These are phyloP conservation scores for Miichthys miiuy DNA, from an alignment of 2,797 vertebrate species.

Conservation along the genomic window DNA sequence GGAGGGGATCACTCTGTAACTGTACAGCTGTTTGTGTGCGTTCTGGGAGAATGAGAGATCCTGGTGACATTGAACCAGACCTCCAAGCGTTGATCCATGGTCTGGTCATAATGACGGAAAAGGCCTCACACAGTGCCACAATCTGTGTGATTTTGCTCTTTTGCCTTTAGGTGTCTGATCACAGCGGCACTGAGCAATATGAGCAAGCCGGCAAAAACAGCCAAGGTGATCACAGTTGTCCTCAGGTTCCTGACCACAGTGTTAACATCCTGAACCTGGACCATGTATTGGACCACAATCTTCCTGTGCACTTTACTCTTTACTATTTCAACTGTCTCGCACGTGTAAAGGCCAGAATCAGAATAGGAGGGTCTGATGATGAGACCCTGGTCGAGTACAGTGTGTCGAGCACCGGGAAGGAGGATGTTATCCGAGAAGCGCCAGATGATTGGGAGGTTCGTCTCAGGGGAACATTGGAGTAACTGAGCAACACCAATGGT, in stretches of 20 bases:
- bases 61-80: no score
- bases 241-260: neutral
- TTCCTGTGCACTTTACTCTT: constrained; percentile 34
- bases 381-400: constrained; percentile 43
- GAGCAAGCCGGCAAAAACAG: neutral
- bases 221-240: neutral
- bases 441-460: constrained; percentile 49
- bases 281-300: constrained; percentile 27
- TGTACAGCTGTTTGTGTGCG: no score
- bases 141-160: neutral
- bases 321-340: constrained; percentile 49
- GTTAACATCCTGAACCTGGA: constrained; percentile 15
- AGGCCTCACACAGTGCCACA: neutral
- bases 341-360: constrained; percentile 50
- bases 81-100: no score
- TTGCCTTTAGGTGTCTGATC: neutral
- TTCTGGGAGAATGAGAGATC: no score
- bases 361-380: constrained; percentile 31
- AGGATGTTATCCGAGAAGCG: constrained; percentile 4
- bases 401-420: constrained; percentile 13
- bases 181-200: fast-evolving
- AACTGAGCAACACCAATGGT: constrained; percentile 6
- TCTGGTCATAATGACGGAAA: no score
- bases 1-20: no score
- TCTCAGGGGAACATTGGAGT: constrained; percentile 39